phyloP scores from a whole-genome alignment of 2,888 invertebrate genomes.

The Drosophila merina region DNA sequence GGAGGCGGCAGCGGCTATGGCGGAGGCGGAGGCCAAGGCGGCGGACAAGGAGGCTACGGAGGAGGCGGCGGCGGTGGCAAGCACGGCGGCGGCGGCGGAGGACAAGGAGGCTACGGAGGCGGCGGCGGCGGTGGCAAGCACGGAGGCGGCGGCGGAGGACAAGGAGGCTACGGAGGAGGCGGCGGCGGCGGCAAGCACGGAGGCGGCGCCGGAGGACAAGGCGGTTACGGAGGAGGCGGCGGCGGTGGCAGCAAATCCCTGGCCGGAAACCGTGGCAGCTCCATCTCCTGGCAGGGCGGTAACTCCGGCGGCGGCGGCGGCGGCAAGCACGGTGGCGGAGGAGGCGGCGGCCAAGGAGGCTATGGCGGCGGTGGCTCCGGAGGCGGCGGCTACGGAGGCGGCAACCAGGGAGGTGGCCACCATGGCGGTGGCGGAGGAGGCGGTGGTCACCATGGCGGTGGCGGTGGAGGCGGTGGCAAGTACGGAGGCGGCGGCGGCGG shows the following conservation, averaged over 20 bases:
- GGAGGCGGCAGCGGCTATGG: conserved; percentile 32
- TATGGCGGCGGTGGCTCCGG: conserved; percentile 42
- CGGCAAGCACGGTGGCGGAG: conserved; percentile 9
- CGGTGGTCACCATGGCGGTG: conserved; percentile 48
- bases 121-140: conserved; percentile 41
- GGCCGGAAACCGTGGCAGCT: conserved; percentile 41
- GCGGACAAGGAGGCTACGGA: conserved; percentile 15
- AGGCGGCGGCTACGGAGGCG: conserved; percentile 12
- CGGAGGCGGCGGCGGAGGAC: conserved; percentile 22
- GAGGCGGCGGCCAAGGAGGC: conserved; percentile 38
- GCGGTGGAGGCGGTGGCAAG: conserved; percentile 27
- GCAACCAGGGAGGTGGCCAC: conserved; percentile 36
- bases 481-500: conserved; percentile 50
- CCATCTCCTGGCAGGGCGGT: conserved; percentile 19
- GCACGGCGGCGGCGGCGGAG: conserved; percentile 38
- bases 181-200: conserved; percentile 32
- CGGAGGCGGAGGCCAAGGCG: conserved; percentile 25
- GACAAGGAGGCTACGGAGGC: conserved; percentile 22
- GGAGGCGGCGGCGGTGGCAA: conserved; percentile 38
- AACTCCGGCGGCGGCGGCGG: conserved; percentile 23
- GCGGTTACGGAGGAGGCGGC: conserved; percentile 32
- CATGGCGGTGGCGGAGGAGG: conserved; percentile 48
- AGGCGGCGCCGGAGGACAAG: conserved; percentile 19
- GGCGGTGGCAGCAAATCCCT: conserved; percentile 51
- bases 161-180: conserved; percentile 32